Evolutionary conservation across 2,797 vertebrate genomes (phyloP), one percentile per base, ranked within the genome.

Genomic region (Tadarida brasiliensis): DNA sequence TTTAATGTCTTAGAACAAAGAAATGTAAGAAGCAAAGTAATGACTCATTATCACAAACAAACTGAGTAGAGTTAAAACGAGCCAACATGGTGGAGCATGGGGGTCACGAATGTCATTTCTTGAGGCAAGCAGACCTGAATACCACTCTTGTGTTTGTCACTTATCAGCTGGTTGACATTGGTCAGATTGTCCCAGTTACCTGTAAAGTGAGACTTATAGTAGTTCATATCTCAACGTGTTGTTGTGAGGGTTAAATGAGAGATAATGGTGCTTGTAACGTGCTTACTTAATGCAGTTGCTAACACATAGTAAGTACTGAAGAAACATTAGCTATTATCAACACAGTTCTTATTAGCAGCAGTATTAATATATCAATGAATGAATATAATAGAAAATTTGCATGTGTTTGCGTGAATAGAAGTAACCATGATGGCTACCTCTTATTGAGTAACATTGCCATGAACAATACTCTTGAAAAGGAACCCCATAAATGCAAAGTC

Each of bases 1-100:
- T 95, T 96, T 95, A 61, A 88, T n/a, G 28, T 89, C 82, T 92
- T 84, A 73, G 73, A 92, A 65, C 11, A 85, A 71, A 63, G 35
- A 16, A 91, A 76, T 82, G 70, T 57, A 91, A 87, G 85, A 54
- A 85, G 16, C 39, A 70, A 30, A 17, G n/a, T 47, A 86, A 65
- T 86, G 61, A 49, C 61, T 94, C 70, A 93, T 90, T 88, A 85
- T 83, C 51, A 92, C 35, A 88, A 44, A 19, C 7, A 94, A 85
- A 81, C 59, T 59, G 28, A 44, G 56, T 83, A 57, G 19, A 93
- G 33, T 78, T 89, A 89, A 93, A 91, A 5, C 78, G 44, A 93
- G n/a, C 15, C 63, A 87, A 88, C 33, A 85, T 39, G 68, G 49
- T 80, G 33, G 57, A 85, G 16, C n/a, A 90, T 61, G 28, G 7